Conservation (phyloP, 92 coral and sea anemone genomes). For the Actinernus sp. region DNA sequence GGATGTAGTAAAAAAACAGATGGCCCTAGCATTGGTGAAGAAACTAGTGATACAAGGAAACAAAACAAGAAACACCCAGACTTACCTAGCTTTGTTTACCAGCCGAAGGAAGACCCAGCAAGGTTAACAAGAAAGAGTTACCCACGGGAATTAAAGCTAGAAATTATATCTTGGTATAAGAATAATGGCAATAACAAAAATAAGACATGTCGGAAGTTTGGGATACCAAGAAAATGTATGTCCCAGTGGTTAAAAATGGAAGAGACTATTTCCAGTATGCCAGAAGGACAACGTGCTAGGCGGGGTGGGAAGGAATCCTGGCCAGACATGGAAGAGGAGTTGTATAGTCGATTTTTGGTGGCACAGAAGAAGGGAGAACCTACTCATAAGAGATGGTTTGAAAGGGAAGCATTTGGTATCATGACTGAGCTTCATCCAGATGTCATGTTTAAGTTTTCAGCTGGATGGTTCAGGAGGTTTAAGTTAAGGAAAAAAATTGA, state of each 20-base stretch:
- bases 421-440: not conserved
- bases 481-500: not conserved
- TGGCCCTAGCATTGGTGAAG: no score
- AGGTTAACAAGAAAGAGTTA: not conserved
- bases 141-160: not conserved
- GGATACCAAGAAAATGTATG: conserved; percentile 1
- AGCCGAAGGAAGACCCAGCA: not conserved
- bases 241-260: conserved; percentile 4
- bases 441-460: not conserved
- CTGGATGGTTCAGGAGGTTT: conserved; percentile 3
- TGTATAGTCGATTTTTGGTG: not conserved
- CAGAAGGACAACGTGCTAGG: not conserved
- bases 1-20: no score
- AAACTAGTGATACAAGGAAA: no score
- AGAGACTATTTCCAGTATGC: not conserved
- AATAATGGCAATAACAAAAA: not conserved
- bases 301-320: not conserved
- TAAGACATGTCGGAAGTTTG: not conserved
- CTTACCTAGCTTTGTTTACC: not conserved
- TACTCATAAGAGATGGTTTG: not conserved
- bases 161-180: not conserved
- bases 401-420: not conserved
- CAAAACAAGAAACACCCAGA: no score
- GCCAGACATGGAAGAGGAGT: conserved; percentile 7
- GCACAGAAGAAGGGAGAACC: not conserved